Conservation (phyloP, 2,888 invertebrate genomes). For the Apamea epomidion region DNA sequence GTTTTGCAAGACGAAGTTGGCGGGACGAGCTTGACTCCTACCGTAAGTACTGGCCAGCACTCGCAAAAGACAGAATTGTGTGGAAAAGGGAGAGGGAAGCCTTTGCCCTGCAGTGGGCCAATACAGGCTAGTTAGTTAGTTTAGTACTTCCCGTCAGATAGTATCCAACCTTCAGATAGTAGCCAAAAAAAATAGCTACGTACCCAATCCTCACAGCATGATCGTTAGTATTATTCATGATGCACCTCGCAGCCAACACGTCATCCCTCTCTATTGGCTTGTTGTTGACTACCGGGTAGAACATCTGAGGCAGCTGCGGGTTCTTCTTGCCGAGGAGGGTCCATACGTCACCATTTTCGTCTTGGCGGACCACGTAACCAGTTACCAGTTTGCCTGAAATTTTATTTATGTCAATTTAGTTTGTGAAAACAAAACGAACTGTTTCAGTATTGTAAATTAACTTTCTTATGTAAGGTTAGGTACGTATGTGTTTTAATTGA, state of each 20-base stretch:
- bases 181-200: conserved; percentile 66
- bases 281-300: conserved; percentile 94
- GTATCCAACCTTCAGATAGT: too few species aligned
- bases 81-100: too few species aligned
- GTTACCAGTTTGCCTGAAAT: conserved; percentile 94
- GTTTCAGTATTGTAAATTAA: too few species aligned
- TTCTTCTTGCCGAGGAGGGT: conserved; percentile 95
- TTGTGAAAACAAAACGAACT: background rate
- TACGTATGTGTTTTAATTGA: too few species aligned
- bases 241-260: conserved; percentile 96
- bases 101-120: too few species aligned
- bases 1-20: too few species aligned
- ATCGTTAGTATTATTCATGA: conserved; percentile 94
- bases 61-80: too few species aligned
- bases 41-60: too few species aligned
- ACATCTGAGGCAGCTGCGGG: conserved; percentile 98
- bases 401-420: background rate
- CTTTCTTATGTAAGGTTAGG: too few species aligned
- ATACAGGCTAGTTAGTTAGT: too few species aligned
- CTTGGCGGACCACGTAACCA: conserved; percentile 93
- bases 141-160: too few species aligned
- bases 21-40: too few species aligned
- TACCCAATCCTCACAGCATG: conserved; percentile 94
- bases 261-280: conserved; percentile 93
- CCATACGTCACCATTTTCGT: conserved; percentile 93